Evolutionary conservation across 2,797 vertebrate genomes (phyloP).

Genomic region (Paratrypauchen microcephalus): DNA sequence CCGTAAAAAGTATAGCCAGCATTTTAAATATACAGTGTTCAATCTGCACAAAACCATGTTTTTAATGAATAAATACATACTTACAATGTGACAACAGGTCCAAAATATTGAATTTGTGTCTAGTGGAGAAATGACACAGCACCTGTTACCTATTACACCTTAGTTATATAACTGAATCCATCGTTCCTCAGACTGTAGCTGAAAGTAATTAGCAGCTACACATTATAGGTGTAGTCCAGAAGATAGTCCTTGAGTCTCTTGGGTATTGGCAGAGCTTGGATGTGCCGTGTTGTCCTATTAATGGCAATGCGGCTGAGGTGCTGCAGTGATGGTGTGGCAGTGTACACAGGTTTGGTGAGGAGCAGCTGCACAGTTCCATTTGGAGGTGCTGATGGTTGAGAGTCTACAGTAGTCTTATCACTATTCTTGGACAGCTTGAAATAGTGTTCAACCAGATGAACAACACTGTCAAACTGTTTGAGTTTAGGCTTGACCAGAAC

Average conservation of each 20-base stretch:
- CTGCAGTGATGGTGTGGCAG: constrained; percentile 82
- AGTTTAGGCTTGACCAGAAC: constrained; percentile 90
- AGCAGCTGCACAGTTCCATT: constrained; percentile 92
- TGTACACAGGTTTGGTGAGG: constrained; percentile 89
- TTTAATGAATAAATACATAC: background rate
- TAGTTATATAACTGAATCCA: background rate
- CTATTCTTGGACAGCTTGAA: constrained; percentile 85
- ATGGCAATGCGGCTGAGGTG: constrained; percentile 90
- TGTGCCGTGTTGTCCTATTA: constrained; percentile 82
- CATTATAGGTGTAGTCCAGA: constrained; percentile 89
- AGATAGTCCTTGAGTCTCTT: constrained; percentile 91
- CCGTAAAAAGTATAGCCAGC: constrained; percentile 1
- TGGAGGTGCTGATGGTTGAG: constrained; percentile 66
- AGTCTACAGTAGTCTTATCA: constrained; percentile 52
- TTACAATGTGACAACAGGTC: constrained; percentile 1
- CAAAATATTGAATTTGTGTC: constrained; percentile 1
- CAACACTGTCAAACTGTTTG: constrained; percentile 93
- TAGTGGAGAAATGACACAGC: background rate
- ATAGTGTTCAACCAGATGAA: constrained; percentile 93
- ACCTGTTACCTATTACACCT: background rate
- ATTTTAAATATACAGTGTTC: background rate
- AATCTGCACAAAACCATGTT: background rate
- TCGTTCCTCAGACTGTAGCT: background rate
- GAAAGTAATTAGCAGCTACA: constrained; percentile 65
- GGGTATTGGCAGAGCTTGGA: constrained; percentile 89